These are phyloP conservation scores for Drosophila sechellia DNA, from an alignment of 1,140 invertebrate genomes.

Conservation along the genomic window DNA sequence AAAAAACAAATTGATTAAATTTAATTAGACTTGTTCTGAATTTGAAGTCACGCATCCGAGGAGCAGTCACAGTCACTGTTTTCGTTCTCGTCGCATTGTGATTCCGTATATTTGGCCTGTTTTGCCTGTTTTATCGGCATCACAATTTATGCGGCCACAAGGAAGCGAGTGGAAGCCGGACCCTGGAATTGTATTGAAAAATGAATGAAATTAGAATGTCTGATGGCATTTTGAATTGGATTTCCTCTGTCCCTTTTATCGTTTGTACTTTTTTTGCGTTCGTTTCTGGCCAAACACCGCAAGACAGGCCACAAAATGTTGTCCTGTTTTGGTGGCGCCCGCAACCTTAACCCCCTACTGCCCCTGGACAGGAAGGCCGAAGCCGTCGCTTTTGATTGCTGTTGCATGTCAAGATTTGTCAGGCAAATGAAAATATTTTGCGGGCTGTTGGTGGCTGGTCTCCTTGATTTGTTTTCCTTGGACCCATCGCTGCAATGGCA, in stretches of 20 bases:
- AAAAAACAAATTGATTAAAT: conserved; percentile 1
- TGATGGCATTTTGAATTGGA: conserved; percentile 81
- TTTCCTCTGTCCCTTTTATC: conserved; percentile 46
- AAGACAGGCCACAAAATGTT: conserved; percentile 78
- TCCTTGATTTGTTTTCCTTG: conserved; percentile 12
- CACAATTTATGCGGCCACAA: conserved; percentile 69
- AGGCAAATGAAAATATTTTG: conserved; percentile 74
- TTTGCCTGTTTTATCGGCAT: conserved; percentile 57
- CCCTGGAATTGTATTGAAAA: conserved; percentile 78
- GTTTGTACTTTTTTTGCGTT: conserved; percentile 30
- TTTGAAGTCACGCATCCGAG: not conserved
- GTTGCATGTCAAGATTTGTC: conserved; percentile 78
- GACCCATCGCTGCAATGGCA: conserved; percentile 57
- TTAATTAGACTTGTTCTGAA: conserved; percentile 11
- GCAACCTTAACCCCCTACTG: conserved; percentile 5
- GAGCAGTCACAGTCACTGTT: not conserved
- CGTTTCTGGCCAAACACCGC: conserved; percentile 73
- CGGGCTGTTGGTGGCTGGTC: conserved; percentile 2
- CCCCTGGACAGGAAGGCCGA: conserved; percentile 6
- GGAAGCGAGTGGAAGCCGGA: conserved; percentile 25
- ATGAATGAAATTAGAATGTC: conserved; percentile 83
- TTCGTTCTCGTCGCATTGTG: not conserved
- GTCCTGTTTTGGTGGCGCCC: conserved; percentile 26
- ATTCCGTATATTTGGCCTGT: conserved; percentile 29
- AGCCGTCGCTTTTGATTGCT: conserved; percentile 66